Conservation (phyloP, 2,113 vertebrate species). For the Calonectris borealis region DNA sequence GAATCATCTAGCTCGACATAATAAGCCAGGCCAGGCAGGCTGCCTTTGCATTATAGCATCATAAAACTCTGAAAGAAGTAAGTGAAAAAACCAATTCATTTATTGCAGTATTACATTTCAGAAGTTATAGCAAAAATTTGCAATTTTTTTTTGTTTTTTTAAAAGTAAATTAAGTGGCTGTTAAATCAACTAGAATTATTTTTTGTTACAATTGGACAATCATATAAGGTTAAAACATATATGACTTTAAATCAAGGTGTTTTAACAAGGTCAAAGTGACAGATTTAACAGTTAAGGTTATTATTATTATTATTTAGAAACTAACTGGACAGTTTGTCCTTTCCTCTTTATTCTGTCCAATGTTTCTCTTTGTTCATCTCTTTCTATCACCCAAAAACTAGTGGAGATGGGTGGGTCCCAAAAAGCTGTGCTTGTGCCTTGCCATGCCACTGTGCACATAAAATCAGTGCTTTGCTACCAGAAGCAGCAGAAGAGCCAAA, state of each 20-base stretch:
- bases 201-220: not conserved
- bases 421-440: not conserved
- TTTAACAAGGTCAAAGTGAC: not conserved
- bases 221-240: not conserved
- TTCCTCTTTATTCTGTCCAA: not conserved
- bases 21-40: not conserved
- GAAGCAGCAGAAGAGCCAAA: not conserved
- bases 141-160: not conserved
- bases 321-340: not conserved
- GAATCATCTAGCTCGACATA: not conserved
- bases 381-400: not conserved
- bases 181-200: not conserved
- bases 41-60: not conserved
- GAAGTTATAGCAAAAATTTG: not conserved
- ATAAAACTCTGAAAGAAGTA: not conserved
- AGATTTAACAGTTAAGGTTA: not conserved
- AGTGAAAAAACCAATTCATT: not conserved
- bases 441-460: not conserved
- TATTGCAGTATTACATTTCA: not conserved
- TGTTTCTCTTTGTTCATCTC: not conserved
- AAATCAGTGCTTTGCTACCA: not conserved
- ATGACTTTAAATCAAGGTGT: not conserved
- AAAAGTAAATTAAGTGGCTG: not conserved
- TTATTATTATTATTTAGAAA: not conserved
- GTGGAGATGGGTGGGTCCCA: not conserved